These are phyloP conservation scores for Alaudala cheleensis DNA, from an alignment of 2,113 vertebrate species.

Conservation along the genomic window DNA sequence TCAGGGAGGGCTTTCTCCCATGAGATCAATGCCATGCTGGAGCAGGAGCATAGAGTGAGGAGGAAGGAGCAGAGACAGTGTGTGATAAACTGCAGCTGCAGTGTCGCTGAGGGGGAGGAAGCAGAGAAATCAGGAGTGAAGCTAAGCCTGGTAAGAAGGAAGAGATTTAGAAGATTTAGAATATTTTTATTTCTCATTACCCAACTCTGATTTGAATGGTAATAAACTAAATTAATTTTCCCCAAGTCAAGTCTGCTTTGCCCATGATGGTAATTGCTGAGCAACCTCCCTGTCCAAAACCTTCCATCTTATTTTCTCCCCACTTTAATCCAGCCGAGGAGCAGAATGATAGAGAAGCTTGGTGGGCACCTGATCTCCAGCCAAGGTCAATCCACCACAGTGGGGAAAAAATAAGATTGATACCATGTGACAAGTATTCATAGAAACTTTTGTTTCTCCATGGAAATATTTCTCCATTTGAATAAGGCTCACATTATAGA, in stretches of 20 bases:
- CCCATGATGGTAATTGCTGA: background rate
- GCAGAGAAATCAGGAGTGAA: background rate
- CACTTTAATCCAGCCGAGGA: background rate
- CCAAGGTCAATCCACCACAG: background rate
- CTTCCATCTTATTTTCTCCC: background rate
- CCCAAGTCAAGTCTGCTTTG: background rate
- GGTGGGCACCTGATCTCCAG: background rate
- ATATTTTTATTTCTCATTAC: background rate
- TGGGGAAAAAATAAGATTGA: background rate
- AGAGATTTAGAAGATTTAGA: background rate
- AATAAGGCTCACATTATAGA: background rate
- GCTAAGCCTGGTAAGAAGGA: background rate
- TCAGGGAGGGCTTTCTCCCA: background rate
- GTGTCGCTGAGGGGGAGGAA: background rate
- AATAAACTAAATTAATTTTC: background rate
- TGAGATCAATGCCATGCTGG: rapidly evolving
- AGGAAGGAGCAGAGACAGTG: background rate
- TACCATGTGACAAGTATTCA: background rate
- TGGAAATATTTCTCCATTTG: background rate
- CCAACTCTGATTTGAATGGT: background rate
- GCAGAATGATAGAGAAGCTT: background rate
- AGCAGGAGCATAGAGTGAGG: background rate
- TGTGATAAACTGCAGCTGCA: background rate
- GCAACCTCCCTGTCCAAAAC: background rate
- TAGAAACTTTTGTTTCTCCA: background rate